Percentiles rank a stretch among this genome's conserved stretches.
Evolutionary conservation across 2,113 vertebrate species (phyloP).

Genomic region (Tragulus kanchil): DNA sequence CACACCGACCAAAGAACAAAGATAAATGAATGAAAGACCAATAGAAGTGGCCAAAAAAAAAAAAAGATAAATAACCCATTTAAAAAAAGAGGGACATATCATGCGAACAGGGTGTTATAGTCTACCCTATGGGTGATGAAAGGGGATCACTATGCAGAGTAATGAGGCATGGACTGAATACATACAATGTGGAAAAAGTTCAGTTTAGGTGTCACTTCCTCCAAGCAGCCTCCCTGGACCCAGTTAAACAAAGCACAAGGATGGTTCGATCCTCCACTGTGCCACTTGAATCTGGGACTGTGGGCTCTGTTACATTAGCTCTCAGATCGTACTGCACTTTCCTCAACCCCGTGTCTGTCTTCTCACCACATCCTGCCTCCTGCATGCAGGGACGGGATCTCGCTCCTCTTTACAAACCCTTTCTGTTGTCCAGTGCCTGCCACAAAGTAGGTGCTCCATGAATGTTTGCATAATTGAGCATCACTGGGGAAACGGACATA

Average conservation of each 20-base stretch:
- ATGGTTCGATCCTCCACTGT: neutral
- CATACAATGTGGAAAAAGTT: neutral
- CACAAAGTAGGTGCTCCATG: neutral
- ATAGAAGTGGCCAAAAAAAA: too few relatives aligned
- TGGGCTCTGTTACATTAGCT: neutral
- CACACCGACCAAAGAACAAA: too few relatives aligned
- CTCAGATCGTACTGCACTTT: rapidly evolving
- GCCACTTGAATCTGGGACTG: neutral
- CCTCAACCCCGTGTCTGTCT: neutral
- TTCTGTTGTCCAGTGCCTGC: neutral
- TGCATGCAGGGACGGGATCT: too few relatives aligned
- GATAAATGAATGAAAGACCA: too few relatives aligned
- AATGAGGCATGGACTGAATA: neutral
- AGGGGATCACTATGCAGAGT: neutral
- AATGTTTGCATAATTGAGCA: neutral
- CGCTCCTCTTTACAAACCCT: neutral
- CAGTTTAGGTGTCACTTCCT: neutral
- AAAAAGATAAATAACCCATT: too few relatives aligned
- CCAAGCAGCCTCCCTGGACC: neutral
- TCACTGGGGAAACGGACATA: neutral
- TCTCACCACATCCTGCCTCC: neutral
- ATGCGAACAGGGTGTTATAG: neutral
- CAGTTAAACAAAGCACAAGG: neutral
- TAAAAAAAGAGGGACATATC: neutral
- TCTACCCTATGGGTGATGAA: neutral